phyloP scores from a whole-genome alignment of 2,797 vertebrate species.

The Malurus leucopterus region DNA sequence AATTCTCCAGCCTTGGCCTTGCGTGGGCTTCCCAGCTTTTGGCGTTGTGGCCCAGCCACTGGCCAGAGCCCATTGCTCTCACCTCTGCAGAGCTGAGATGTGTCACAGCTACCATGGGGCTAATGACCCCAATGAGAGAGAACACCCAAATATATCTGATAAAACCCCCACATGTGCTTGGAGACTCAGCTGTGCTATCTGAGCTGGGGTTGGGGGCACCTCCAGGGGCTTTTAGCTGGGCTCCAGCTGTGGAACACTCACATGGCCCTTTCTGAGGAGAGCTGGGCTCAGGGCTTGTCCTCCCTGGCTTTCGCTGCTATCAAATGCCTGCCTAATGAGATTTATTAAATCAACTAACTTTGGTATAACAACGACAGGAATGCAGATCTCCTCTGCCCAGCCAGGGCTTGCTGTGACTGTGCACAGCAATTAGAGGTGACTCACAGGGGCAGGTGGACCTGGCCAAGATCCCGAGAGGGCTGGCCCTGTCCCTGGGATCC shows the following conservation, averaged over 20 bases:
- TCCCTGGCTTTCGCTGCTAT: not conserved
- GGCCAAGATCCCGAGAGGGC: not conserved
- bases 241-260: not conserved
- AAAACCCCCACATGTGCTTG: fast-evolving
- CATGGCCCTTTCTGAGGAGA: not conserved
- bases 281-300: not conserved
- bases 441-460: not conserved
- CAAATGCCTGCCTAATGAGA: not conserved
- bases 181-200: fast-evolving
- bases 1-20: not conserved
- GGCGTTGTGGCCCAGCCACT: not conserved
- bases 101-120: fast-evolving
- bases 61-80: fast-evolving
- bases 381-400: not conserved
- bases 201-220: not conserved
- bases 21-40: fast-evolving
- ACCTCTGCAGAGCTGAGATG: not conserved
- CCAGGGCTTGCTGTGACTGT: not conserved
- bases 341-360: not conserved
- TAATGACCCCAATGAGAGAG: not conserved
- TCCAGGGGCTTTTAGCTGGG: not conserved
- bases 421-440: not conserved
- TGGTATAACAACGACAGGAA: not conserved
- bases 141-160: not conserved
- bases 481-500: not conserved